Evolutionary conservation across 1,140 invertebrate species (phyloP).

Genomic region (Dendrolimus kikuchii): DNA sequence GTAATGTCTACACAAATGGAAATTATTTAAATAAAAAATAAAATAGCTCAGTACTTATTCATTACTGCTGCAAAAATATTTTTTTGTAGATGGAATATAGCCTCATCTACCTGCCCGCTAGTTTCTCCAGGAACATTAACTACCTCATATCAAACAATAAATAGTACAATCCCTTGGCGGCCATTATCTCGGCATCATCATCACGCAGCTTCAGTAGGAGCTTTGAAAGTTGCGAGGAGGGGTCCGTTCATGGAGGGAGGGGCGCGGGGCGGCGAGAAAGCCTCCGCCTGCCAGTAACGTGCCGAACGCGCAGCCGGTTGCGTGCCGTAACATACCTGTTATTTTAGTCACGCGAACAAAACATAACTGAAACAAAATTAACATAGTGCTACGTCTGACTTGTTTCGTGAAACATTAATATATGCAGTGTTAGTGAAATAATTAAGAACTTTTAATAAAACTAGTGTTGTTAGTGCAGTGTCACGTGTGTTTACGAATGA

Average conservation of each 20-base stretch:
- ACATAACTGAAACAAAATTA: conserved; percentile 47
- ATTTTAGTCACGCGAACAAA: conserved; percentile 31
- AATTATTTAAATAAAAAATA: too few relatives aligned
- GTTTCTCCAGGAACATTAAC: conserved; percentile 34
- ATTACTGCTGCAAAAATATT: too few relatives aligned
- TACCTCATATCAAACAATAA: conserved; percentile 58
- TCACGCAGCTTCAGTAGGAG: conserved; percentile 53
- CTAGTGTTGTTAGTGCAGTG: conserved; percentile 48
- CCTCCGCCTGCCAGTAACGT: conserved; percentile 63
- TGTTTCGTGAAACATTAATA: conserved; percentile 1
- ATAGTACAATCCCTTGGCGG: conserved; percentile 62
- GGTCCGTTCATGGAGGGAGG: conserved; percentile 35
- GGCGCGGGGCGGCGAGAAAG: conserved; percentile 52
- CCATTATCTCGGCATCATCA: conserved; percentile 66
- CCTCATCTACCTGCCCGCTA: neutral
- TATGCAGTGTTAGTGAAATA: conserved; percentile 17
- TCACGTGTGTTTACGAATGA: conserved; percentile 69
- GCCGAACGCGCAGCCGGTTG: conserved; percentile 47
- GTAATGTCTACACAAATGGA: too few relatives aligned
- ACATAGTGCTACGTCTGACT: conserved; percentile 23
- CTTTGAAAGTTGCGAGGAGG: conserved; percentile 50
- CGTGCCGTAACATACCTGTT: conserved; percentile 31
- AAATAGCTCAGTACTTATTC: too few relatives aligned
- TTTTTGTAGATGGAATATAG: too few relatives aligned
- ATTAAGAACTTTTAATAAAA: conserved; percentile 16